Evolutionary conservation across 2,888 invertebrate species (phyloP).

Genomic region (Lordiphosa andalusiaca): DNA sequence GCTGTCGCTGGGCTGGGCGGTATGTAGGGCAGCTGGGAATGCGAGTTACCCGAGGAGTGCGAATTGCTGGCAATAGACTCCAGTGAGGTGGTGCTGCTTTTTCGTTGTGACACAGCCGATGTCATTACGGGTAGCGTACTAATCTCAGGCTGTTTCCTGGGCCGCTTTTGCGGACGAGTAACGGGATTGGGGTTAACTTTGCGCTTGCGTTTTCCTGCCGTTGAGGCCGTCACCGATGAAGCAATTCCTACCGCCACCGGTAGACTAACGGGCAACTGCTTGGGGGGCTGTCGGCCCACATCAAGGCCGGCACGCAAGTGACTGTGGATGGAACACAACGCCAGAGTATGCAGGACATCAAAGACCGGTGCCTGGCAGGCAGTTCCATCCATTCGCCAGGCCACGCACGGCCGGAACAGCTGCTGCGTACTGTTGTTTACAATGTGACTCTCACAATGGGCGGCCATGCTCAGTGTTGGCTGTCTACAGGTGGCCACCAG

Average conservation of each 20-base stretch:
- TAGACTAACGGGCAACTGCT: conserved; percentile 7
- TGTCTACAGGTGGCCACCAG: conserved; percentile 69
- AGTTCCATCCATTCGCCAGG: conserved; percentile 88
- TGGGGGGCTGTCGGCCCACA: conserved; percentile 25
- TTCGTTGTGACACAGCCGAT: conserved; percentile 71
- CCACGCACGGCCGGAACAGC: conserved; percentile 89
- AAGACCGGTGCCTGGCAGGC: conserved; percentile 90
- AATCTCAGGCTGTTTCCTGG: conserved; percentile 79
- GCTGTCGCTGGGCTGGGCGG: conserved; percentile 16
- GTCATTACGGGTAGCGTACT: conserved; percentile 44
- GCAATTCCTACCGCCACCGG: conserved; percentile 13
- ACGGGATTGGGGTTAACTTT: conserved; percentile 70
- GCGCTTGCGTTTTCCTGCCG: conserved; percentile 56
- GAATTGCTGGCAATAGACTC: conserved; percentile 79
- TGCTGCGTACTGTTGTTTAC: conserved; percentile 92
- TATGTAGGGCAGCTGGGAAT: conserved; percentile 50
- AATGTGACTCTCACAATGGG: conserved; percentile 92
- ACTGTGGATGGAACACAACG: conserved; percentile 92
- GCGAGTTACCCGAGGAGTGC: conserved; percentile 69
- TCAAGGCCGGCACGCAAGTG: conserved; percentile 86
- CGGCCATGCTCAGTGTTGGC: conserved; percentile 81
- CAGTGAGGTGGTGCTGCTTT: conserved; percentile 78
- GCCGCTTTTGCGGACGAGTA: conserved; percentile 82
- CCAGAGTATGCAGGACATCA: conserved; percentile 89
- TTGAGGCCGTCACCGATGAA: conserved; percentile 6